Base-by-base conservation (phyloP, 1,140 invertebrate genomes). In the Sarcophaga peregrina region DNA sequence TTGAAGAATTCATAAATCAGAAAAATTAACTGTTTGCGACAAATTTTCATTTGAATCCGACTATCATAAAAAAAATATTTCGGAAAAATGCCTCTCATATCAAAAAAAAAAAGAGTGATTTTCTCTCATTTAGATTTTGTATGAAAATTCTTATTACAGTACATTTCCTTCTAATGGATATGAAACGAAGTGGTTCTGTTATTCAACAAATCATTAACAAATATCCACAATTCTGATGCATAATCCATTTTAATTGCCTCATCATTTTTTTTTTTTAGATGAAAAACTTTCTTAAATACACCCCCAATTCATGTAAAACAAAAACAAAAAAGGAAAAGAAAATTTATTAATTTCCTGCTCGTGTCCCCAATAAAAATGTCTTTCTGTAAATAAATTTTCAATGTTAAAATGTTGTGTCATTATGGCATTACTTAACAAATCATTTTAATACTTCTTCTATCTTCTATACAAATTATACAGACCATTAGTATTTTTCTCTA, bases 381-480 rank as follows among this genome's bases (percentile, higher is more conserved):
- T 11, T n/a, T 58, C 54, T 58, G 15, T 58, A n/a, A 58, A 58
- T n/a, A 58, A 37, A 37, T 13, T 58, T 58, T 58, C 54, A 58
- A n/a, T 58, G 13, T 11, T 15, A 62, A 20, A 20, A 68, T 68
- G 62, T 68, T 68, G 62, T 25, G 62, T 68, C 62, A 68, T 25
- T 8, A 25, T 68, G 17, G n/a, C n/a, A 68, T 20, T 20, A n/a
- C 62, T 15, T 20, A 68, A 68, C 62, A 68, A 68, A 68, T 68
- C 17, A 68, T 25, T 68, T 9, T 68, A 20, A 20, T 68, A 9
- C n/a, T 68, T 37, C 25, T 37, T 1, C 25, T 37, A 37, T 37
- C 25, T 37, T 58, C 54, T n/a, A 68, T 68, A 68, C n/a, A 68
- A 68, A 68, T 68, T 68, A 68, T n/a, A 68, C 4, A 68, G 17